Evolutionary conservation across 2,113 vertebrate genomes (phyloP).

Genomic region (Muntiacus muntjak): DNA sequence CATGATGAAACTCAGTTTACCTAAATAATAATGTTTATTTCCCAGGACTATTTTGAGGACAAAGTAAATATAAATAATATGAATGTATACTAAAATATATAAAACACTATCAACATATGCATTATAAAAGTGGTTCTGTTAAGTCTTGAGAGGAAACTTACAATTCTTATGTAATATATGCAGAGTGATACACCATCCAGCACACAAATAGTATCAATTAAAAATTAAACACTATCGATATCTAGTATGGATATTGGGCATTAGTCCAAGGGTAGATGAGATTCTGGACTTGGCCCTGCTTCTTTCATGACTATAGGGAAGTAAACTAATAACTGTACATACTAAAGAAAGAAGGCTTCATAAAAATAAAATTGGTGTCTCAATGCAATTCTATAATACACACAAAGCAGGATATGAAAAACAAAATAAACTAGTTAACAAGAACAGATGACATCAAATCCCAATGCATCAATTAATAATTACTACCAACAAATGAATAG

Average conservation of each 20-base stretch:
- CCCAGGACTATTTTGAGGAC: not conserved
- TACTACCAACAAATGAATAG: not conserved
- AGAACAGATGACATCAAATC: constrained; percentile 13
- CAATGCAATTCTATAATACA: not conserved
- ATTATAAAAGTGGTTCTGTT: not conserved
- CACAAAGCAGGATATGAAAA: constrained; percentile 19
- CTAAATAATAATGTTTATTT: constrained; percentile 2
- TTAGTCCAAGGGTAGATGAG: not conserved
- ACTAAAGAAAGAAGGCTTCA: not conserved
- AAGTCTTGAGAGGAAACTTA: not conserved
- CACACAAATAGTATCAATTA: not conserved
- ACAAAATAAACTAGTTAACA: constrained; percentile 5
- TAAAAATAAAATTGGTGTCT: not conserved
- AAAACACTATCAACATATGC: not conserved
- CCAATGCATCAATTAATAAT: constrained; percentile 29
- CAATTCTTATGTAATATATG: not conserved
- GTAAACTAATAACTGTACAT: not conserved
- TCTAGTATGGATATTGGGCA: not conserved
- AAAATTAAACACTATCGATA: not conserved
- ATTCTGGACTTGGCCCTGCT: not conserved
- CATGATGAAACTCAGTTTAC: not conserved
- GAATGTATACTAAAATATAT: not conserved
- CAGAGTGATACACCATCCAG: not conserved
- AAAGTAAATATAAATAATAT: constrained; percentile 1
- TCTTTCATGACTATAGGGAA: not conserved